These are phyloP conservation scores for Pogona vitticeps DNA, from an alignment of 2,113 vertebrate genomes.

Conservation along the genomic window DNA sequence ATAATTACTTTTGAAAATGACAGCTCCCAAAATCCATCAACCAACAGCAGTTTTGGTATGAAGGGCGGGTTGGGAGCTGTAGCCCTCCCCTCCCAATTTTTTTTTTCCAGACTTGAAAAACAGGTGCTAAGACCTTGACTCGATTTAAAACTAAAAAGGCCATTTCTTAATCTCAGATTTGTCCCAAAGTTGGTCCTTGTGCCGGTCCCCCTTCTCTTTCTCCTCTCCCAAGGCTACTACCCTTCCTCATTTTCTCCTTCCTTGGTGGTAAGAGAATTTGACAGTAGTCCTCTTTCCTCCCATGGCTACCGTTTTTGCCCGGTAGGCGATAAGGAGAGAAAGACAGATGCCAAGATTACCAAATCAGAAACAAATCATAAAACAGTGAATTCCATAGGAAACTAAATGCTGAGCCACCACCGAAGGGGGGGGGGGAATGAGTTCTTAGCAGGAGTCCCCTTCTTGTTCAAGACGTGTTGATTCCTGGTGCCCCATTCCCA, in stretches of 20 bases:
- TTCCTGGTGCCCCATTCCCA: neutral
- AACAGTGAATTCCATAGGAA: neutral
- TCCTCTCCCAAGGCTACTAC: too few species aligned
- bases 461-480: neutral
- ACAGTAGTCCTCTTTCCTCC: neutral
- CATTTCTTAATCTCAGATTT: neutral
- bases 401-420: neutral
- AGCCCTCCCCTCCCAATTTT: too few species aligned
- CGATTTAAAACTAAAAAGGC: neutral
- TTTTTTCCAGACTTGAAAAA: too few species aligned
- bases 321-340: neutral
- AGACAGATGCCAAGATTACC: neutral
- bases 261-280: neutral
- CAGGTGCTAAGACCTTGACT: neutral
- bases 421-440: neutral
- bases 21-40: too few species aligned
- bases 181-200: neutral
- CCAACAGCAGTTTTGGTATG: too few species aligned
- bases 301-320: neutral
- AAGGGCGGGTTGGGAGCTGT: too few species aligned
- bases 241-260: neutral
- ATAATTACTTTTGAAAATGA: too few species aligned
- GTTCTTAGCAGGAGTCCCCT: neutral
- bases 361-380: neutral
- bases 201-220: neutral